Evolutionary conservation across 1,140 invertebrate genomes (phyloP), one percentile per base, ranked within the genome.

Genomic region (Steinernema feltiae): DNA sequence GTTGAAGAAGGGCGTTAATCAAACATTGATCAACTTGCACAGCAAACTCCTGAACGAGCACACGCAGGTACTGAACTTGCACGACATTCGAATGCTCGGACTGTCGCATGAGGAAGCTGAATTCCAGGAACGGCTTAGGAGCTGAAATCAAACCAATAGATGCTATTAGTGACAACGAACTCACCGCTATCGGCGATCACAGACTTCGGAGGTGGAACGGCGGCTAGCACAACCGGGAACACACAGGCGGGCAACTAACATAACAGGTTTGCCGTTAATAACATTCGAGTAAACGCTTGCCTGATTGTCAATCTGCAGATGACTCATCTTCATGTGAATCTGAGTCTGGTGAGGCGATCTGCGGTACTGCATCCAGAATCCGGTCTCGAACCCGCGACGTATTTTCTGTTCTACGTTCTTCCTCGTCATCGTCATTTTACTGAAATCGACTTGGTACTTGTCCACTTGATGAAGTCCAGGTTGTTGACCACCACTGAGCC

Each of bases 1-100:
- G 88, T 2, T 90, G 90, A 72, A 93, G 89, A n/a, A 97, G 87
- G 1, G 92, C 92, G 86, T 92, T 95, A n/a, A 99, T 90, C 80
- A 99, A 94, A 3, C 92, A 91, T 83, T 97, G 91, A 86, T 99
- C 97, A 0, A 98, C 91, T 87, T 96, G 96, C 0, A 99, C 89
- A 82, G 94, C 92, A 88, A 98, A 97, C 87, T 99, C 97, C 88
- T 99, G 97, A 53, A 99, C 91, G 15, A 89, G 79, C 27, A 86
- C 76, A 21, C 80, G 72, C 0, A 84, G 78, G 74, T 88, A 90
- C 87, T 97, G 95, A 85, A 93, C 96, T 87, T 98, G 94, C 32
- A 91, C 90, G 1, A 98, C 91, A 35, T 90, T 91, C 77, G 92
- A 95, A 87, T 95, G 92, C 83, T 94, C 93, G 35, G 89, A 87